Evolutionary conservation across 2,113 vertebrate genomes (phyloP).

Genomic region (Merops nubicus): DNA sequence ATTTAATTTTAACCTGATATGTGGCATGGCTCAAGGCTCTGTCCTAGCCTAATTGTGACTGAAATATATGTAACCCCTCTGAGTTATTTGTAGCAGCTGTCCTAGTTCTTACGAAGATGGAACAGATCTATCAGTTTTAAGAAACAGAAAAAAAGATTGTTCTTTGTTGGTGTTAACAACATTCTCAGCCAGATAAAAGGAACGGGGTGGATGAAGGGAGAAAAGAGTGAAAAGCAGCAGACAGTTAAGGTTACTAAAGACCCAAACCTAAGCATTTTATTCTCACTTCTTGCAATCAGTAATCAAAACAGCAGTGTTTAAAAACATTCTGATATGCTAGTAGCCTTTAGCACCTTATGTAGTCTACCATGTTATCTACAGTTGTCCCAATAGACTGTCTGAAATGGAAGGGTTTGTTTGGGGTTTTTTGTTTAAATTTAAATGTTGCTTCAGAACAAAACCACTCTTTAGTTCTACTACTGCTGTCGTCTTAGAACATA

Average conservation of each 20-base stretch:
- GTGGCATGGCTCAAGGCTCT: slow-evolving; percentile 3
- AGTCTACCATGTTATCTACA: background rate
- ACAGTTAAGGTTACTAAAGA: background rate
- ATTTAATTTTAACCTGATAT: background rate
- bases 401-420: background rate
- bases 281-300: background rate
- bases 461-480: background rate
- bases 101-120: background rate
- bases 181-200: background rate
- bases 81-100: slow-evolving; percentile 28
- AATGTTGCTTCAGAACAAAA: background rate
- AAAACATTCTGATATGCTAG: background rate
- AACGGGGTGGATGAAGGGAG: background rate
- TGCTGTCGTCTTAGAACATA: background rate
- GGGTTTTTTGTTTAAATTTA: background rate
- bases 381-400: background rate
- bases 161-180: background rate
- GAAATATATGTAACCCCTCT: background rate
- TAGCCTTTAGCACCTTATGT: background rate
- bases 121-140: slow-evolving; percentile 17
- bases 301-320: background rate
- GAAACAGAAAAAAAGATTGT: background rate
- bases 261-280: background rate
- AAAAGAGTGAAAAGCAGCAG: background rate
- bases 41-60: slow-evolving; percentile 27